phyloP scores from a whole-genome alignment of 2,113 vertebrate species.

The Ictalurus punctatus region DNA sequence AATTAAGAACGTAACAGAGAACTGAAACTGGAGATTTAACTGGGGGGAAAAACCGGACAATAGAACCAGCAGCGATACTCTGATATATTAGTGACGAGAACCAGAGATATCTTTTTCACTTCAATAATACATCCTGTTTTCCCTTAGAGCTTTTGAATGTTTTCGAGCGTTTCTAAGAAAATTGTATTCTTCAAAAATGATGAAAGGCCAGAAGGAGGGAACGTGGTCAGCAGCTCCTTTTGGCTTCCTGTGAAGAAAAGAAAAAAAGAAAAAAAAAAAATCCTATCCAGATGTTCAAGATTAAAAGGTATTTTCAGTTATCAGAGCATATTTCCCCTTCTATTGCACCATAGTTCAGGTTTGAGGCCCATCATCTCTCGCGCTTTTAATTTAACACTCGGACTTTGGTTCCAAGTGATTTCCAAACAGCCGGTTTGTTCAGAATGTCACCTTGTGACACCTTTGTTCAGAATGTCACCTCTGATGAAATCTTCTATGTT shows the following conservation, averaged over 20 bases:
- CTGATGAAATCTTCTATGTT: neutral
- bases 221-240: neutral
- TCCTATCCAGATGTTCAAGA: conserved; percentile 4
- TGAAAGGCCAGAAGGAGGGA: neutral
- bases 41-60: neutral
- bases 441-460: neutral
- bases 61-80: neutral
- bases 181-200: neutral
- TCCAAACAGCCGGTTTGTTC: neutral
- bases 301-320: neutral
- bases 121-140: neutral
- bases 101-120: neutral
- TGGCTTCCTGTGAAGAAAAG: neutral
- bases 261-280: neutral
- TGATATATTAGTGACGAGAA: neutral
- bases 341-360: neutral
- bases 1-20: neutral
- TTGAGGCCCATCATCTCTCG: neutral
- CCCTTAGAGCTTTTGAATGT: neutral
- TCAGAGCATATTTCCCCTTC: neutral
- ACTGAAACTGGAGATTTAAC: neutral
- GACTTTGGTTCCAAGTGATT: neutral
- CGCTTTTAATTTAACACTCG: neutral
- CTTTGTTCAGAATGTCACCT: neutral
- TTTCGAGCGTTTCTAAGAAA: neutral